Evolutionary conservation across 1,140 invertebrate species (phyloP), one percentile per base, ranked within the genome.

Genomic region (Phymorhynchus buccinoides): DNA sequence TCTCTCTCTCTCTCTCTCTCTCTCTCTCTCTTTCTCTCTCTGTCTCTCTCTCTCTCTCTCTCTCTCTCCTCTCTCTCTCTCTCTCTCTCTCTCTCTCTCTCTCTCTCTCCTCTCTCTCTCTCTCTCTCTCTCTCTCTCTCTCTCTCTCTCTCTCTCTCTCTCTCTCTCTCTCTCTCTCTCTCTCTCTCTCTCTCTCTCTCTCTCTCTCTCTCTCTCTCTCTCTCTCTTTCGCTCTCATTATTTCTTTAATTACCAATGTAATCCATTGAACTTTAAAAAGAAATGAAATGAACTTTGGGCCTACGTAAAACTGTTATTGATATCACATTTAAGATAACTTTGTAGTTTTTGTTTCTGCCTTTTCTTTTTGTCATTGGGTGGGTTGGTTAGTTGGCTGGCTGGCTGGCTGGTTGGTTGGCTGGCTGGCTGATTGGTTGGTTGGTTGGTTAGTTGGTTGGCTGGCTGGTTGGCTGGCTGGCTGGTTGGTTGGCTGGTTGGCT

Each of bases 71-170:
- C 27, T 27, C 35, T 37, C 35, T 37, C 35, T 73, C 68, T 73
- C 68, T 73, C 68, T 73, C 68, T 73, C 68, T 73, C 68, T 73
- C 68, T 73, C 68, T 73, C 68, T 73, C 68, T 37, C 35, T 37
- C 35, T 73, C 68, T 73, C 68, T 30, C 35, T 30, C 35, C n/a
- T 73, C n/a, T 37, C 35, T 30, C 6, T 73, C 35, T 73, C 7
- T 48, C 44, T 48, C 44, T 48, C 44, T 73, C 7, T 27, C 68
- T 73, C 7, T 73, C 35, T 73, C n/a, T 73, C 6, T 37, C n/a
- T 32, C 7, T 73, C 6, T 32, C 7, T 48, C 44, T 48, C 44
- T 48, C 44, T 73, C 7, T 27, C 68, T 73, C 7, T 73, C 35
- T 73, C n/a, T 73, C 6, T 37, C n/a, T 32, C 7, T 73, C 6